A percentile compares a stretch with the other conserved stretches of the same genome.
phyloP scores from a whole-genome alignment of 2,797 vertebrate genomes.

The Clarias fuscus region DNA sequence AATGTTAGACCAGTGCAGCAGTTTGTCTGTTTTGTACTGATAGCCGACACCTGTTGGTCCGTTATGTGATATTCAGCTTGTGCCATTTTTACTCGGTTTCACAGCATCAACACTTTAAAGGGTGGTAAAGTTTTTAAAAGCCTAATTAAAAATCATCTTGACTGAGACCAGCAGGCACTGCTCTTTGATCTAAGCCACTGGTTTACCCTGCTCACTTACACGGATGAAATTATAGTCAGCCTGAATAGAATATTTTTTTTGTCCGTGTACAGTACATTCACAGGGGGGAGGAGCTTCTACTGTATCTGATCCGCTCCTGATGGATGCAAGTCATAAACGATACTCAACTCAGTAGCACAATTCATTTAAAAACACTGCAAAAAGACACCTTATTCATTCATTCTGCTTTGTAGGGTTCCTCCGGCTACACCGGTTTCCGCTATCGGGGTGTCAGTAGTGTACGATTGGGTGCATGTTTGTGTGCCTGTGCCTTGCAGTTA shows the following conservation, averaged over 20 bases:
- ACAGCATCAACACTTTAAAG: neutral
- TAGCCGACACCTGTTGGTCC: neutral
- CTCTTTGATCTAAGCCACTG: conserved; percentile 31
- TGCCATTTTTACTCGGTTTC: neutral
- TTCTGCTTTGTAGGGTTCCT: no score
- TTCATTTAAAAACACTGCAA: no score
- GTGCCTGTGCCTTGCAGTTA: no score
- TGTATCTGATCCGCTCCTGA: neutral
- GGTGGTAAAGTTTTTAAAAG: conserved; percentile 18
- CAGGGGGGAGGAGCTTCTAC: neutral
- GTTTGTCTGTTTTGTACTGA: neutral
- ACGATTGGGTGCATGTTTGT: no score
- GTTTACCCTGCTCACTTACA: conserved; percentile 25
- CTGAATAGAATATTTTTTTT: neutral
- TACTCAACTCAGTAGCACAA: neutral
- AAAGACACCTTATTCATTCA: neutral
- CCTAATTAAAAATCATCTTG: conserved; percentile 30
- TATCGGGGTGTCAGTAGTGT: no score
- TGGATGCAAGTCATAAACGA: neutral
- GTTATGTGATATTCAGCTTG: neutral
- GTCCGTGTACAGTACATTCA: neutral
- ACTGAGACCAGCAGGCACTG: neutral
- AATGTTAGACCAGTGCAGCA: neutral
- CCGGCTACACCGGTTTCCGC: no score
- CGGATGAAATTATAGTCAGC: conserved; percentile 14